A percentile compares a stretch with the other conserved stretches of the same genome.
Evolutionary conservation across 2,888 invertebrate species (phyloP).

Genomic region (Tipula confusa): DNA sequence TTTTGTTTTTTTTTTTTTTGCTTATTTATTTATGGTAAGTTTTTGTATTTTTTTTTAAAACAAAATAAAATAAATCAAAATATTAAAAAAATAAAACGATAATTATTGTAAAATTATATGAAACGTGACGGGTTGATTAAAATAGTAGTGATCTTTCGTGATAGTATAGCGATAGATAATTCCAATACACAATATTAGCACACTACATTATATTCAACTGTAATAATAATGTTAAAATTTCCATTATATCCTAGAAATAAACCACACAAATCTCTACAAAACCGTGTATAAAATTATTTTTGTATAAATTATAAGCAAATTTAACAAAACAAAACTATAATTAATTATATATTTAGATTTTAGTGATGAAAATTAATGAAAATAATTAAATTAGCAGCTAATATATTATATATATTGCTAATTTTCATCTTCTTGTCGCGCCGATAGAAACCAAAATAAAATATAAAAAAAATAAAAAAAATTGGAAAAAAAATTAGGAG

Average conservation of each 20-base stretch:
- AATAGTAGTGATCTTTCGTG: not conserved
- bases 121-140: not conserved
- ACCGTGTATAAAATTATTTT: slow-evolving; percentile 9
- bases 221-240: not conserved
- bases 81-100: not conserved
- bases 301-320: slow-evolving; percentile 13
- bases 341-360: slow-evolving; percentile 9
- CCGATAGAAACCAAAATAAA: not conserved
- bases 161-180: not conserved
- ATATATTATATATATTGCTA: slow-evolving; percentile 25
- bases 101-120: not conserved
- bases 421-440: not conserved
- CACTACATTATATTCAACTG: not conserved
- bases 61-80: no score
- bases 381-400: slow-evolving; percentile 20
- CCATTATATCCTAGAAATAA: not conserved
- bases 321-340: slow-evolving; percentile 3
- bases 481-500: not conserved
- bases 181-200: not conserved
- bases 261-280: slow-evolving; percentile 15
- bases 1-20: no score
- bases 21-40: no score
- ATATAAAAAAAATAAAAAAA: no score
- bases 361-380: not conserved
- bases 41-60: not conserved